Percentiles rank a stretch among this genome's conserved stretches.
phyloP scores from a whole-genome alignment of 2,797 vertebrate genomes.

The Sebastes hopkinsi region DNA sequence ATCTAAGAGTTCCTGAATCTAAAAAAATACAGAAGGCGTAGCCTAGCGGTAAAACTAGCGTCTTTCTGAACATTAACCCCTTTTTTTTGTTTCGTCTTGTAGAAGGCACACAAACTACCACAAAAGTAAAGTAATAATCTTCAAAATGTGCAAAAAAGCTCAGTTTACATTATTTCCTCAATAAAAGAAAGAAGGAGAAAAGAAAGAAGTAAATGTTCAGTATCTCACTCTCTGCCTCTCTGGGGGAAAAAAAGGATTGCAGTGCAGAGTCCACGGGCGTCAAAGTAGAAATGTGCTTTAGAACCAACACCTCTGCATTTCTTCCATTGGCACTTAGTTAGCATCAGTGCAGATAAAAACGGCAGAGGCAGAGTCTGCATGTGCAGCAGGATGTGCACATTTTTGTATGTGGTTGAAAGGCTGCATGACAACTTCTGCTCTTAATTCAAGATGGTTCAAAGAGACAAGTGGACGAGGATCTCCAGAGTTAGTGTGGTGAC shows the following conservation, averaged over 20 bases:
- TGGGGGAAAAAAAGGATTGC: constrained; percentile 4
- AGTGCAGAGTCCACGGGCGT: constrained; percentile 15
- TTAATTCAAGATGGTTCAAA: constrained; percentile 6
- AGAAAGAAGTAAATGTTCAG: background rate
- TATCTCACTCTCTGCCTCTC: background rate
- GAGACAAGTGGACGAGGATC: background rate
- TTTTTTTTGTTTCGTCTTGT: constrained; percentile 51
- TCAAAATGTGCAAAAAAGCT: constrained; percentile 84
- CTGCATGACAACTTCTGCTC: background rate
- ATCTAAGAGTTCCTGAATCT: constrained; percentile 64
- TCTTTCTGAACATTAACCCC: constrained; percentile 48
- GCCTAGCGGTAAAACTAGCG: constrained; percentile 48
- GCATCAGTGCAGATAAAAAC: constrained; percentile 33
- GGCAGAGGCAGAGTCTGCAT: constrained; percentile 4
- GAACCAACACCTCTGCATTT: constrained; percentile 34
- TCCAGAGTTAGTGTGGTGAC: constrained; percentile 18
- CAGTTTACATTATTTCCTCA: constrained; percentile 62
- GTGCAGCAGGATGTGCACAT: constrained; percentile 9
- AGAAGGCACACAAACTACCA: constrained; percentile 82
- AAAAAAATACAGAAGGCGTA: constrained; percentile 58
- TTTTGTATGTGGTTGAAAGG: background rate
- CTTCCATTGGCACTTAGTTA: constrained; percentile 63
- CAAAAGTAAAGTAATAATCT: constrained; percentile 62
- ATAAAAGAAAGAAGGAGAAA: constrained; percentile 31
- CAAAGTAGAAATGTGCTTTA: constrained; percentile 51